A percentile compares a stretch with the other conserved stretches of the same genome.
phyloP scores from a whole-genome alignment of 2,888 invertebrate genomes.

The Carabus problematicus region DNA sequence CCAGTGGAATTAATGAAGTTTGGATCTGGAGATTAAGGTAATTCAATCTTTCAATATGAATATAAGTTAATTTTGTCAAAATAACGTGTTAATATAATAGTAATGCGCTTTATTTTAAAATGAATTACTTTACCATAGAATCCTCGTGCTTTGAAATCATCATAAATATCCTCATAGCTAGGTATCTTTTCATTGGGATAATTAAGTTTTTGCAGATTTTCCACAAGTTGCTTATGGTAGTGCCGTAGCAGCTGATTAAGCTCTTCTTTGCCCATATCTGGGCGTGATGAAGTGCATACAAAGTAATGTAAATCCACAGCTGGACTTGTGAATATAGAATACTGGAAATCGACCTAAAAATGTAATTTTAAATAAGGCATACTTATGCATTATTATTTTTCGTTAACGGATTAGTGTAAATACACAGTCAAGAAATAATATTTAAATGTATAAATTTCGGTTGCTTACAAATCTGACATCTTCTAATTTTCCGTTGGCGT shows the following conservation, averaged over 20 bases:
- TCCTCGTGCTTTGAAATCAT: slow-evolving; percentile 52
- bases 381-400: no score
- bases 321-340: slow-evolving; percentile 57
- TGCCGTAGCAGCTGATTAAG: slow-evolving; percentile 52
- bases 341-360: slow-evolving; percentile 61
- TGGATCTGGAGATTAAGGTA: no score
- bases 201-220: slow-evolving; percentile 50
- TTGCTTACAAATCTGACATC: slow-evolving; percentile 60
- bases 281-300: slow-evolving; percentile 56
- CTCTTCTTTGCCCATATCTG: slow-evolving; percentile 51
- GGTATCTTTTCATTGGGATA: slow-evolving; percentile 53
- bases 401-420: no score
- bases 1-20: no score
- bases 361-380: not conserved
- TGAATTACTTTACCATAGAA: no score
- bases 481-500: slow-evolving; percentile 52
- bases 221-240: slow-evolving; percentile 52
- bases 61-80: no score
- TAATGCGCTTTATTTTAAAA: no score
- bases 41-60: no score
- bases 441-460: slow-evolving; percentile 38
- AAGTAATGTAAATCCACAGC: slow-evolving; percentile 61
- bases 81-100: no score
- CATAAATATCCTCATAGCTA: slow-evolving; percentile 51
- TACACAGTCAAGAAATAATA: slow-evolving; percentile 1